phyloP scores from a whole-genome alignment of 2,888 invertebrate genomes.

The Stramonita haemastoma region DNA sequence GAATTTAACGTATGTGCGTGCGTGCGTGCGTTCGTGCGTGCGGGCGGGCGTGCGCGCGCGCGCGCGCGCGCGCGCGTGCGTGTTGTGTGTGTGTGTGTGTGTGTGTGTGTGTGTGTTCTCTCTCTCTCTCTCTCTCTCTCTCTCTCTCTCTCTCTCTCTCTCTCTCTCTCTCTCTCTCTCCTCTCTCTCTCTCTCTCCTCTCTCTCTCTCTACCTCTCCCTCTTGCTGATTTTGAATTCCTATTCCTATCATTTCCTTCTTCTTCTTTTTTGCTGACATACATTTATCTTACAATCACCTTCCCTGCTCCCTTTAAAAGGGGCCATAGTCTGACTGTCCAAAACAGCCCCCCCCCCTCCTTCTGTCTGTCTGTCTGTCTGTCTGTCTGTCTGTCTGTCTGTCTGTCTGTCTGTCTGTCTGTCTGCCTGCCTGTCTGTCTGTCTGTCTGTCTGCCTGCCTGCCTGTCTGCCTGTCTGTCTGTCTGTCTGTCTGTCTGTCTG shows the following conservation, averaged over 20 bases:
- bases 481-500: too few species aligned
- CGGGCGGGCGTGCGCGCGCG: not conserved
- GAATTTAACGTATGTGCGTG: not conserved
- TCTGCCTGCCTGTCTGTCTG: too few species aligned
- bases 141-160: constrained; percentile 1
- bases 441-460: too few species aligned
- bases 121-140: constrained; percentile 9
- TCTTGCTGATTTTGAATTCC: not conserved
- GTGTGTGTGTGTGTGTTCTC: not conserved
- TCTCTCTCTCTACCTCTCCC: not conserved
- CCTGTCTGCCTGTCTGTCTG: too few species aligned
- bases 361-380: not conserved
- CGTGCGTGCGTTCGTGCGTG: not conserved
- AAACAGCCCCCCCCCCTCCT: not conserved
- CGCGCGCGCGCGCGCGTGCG: not conserved
- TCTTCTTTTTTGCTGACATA: not conserved
- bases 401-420: too few species aligned
- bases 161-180: not conserved
- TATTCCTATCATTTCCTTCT: not conserved
- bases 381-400: too few species aligned
- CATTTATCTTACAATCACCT: not conserved
- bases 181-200: not conserved
- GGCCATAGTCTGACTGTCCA: too few species aligned
- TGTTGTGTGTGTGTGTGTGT: not conserved
- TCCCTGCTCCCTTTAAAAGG: not conserved